Percentiles rank a stretch among this genome's conserved stretches.
Conservation (phyloP, 2,797 vertebrate species). For the Geotrypetes seraphini region DNA sequence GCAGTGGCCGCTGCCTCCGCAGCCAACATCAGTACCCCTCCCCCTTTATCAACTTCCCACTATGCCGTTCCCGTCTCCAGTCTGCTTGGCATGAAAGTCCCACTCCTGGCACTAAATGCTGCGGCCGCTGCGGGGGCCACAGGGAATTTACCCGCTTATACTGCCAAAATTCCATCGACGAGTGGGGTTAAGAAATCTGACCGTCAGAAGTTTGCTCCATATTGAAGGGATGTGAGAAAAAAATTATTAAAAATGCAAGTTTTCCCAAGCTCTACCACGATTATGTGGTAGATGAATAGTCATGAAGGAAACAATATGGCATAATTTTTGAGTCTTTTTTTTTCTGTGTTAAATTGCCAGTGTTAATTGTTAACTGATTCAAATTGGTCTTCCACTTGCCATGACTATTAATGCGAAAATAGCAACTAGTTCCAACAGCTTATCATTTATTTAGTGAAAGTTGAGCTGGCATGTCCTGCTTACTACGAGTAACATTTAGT, state of each 20-base stretch:
- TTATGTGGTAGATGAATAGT: slow-evolving; percentile 46
- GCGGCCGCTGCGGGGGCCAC: slow-evolving; percentile 62
- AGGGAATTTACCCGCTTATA: slow-evolving; percentile 72
- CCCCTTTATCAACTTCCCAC: slow-evolving; percentile 71
- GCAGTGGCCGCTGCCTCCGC: slow-evolving; percentile 50
- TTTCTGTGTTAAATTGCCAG: slow-evolving; percentile 45
- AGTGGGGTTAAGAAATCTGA: slow-evolving; percentile 78
- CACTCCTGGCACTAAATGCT: slow-evolving; percentile 77
- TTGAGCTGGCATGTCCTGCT: slow-evolving; percentile 3
- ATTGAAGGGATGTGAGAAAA: slow-evolving; percentile 60
- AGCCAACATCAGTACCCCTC: slow-evolving; percentile 78
- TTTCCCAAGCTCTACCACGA: slow-evolving; percentile 43
- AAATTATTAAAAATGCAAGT: slow-evolving; percentile 33
- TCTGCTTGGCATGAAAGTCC: slow-evolving; percentile 93
- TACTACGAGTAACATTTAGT: too few relatives aligned
- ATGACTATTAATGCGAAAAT: slow-evolving; percentile 41
- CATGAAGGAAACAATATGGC: slow-evolving; percentile 44
- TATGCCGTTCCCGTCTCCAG: slow-evolving; percentile 85
- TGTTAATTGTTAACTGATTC: slow-evolving; percentile 41
- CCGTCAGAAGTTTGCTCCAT: slow-evolving; percentile 88
- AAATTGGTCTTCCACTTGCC: slow-evolving; percentile 40
- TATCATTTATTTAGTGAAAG: slow-evolving; percentile 4
- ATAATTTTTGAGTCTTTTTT: slow-evolving; percentile 21
- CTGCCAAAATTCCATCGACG: slow-evolving; percentile 72
- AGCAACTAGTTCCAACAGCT: slow-evolving; percentile 52